Evolutionary conservation across 2,113 vertebrate species (phyloP).

Genomic region (Otocyon megalotis): DNA sequence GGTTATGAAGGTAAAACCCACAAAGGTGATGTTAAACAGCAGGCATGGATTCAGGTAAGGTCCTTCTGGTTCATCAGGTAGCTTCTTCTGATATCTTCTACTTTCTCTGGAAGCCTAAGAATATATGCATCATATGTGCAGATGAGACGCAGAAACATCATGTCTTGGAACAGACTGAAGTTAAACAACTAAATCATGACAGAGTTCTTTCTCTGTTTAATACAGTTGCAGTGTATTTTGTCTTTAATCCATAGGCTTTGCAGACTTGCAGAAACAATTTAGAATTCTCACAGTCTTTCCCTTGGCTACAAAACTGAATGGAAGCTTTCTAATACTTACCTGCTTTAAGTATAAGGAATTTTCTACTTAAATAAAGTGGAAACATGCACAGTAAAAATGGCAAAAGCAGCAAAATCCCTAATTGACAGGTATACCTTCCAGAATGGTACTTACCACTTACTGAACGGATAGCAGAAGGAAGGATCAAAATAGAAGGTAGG

Average conservation of each 20-base stretch:
- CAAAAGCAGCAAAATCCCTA: not conserved
- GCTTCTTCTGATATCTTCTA: not conserved
- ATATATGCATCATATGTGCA: accelerated
- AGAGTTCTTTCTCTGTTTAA: not conserved
- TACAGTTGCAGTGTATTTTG: not conserved
- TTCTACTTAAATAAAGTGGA: not conserved
- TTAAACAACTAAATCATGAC: not conserved
- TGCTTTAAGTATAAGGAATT: not conserved
- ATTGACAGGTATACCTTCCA: not conserved
- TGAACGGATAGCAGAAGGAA: not conserved
- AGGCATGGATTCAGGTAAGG: slow-evolving; percentile 95
- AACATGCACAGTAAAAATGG: not conserved
- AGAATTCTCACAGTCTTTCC: not conserved
- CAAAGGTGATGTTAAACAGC: slow-evolving; percentile 96
- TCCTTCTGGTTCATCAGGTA: accelerated
- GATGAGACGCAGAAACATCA: accelerated
- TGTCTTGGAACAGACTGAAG: not conserved
- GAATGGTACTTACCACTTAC: not conserved
- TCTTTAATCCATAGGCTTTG: not conserved
- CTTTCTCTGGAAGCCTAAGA: not conserved
- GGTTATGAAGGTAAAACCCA: slow-evolving; percentile 92
- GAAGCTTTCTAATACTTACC: not conserved
- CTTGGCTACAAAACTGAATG: not conserved
- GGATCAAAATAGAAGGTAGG: not conserved
- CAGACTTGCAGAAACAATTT: not conserved